A percentile compares a stretch with the other conserved stretches of the same genome.
phyloP scores from a whole-genome alignment of 1,140 invertebrate genomes.

The Aphelenchoides besseyi region DNA sequence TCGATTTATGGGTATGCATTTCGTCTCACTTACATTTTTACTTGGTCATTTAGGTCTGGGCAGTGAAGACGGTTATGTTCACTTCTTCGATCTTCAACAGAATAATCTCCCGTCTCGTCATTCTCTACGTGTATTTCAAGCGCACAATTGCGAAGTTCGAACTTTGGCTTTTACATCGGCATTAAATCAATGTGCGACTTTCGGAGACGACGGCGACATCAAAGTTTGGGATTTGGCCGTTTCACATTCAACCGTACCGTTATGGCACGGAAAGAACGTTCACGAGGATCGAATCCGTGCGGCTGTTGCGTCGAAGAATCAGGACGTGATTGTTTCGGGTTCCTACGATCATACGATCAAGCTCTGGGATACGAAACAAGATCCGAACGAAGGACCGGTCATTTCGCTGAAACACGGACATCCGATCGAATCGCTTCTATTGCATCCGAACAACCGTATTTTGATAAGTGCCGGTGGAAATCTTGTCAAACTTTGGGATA shows the following conservation, averaged over 20 bases:
- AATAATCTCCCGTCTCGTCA: conserved; percentile 26
- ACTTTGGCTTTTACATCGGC: conserved; percentile 78
- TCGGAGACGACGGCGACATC: conserved; percentile 87
- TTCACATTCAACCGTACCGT: conserved; percentile 74
- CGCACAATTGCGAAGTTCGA: conserved; percentile 69
- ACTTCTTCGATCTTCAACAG: conserved; percentile 79
- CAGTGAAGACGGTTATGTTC: conserved; percentile 79
- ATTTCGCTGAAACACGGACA: conserved; percentile 79
- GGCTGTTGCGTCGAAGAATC: conserved; percentile 14
- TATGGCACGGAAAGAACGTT: conserved; percentile 66
- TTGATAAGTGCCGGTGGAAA: conserved; percentile 86
- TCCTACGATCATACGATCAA: conserved; percentile 88
- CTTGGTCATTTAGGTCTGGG: conserved; percentile 68
- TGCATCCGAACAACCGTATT: conserved; percentile 81
- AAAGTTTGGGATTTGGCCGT: conserved; percentile 64
- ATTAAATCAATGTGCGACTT: conserved; percentile 77
- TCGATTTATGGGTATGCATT: conserved; percentile 10
- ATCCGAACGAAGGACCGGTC: conserved; percentile 65
- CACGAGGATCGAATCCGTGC: conserved; percentile 67
- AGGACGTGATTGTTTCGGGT: conserved; percentile 66
- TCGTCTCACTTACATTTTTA: neutral
- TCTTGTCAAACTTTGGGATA: conserved; percentile 88
- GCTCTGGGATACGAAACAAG: conserved; percentile 77
- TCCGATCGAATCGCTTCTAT: conserved; percentile 84
- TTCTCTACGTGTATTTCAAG: conserved; percentile 70